Evolutionary conservation across 2,888 invertebrate genomes (phyloP), one percentile per base, ranked within the genome.

Genomic region (Diaphora mendica): DNA sequence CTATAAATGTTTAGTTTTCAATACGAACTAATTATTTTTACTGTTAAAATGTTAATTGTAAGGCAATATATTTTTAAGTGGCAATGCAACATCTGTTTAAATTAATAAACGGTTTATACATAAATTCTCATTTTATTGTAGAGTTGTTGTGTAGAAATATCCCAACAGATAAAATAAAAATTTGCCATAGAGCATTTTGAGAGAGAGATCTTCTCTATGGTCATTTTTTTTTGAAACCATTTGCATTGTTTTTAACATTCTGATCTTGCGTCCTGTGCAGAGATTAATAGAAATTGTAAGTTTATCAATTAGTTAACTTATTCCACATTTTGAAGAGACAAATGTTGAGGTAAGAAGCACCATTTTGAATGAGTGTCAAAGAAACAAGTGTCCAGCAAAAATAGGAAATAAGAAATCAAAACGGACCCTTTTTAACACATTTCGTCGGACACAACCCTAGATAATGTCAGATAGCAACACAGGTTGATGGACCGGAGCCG

Each of bases 51-150:
- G 30, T 80, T 83, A 77, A 73, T 30, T 79, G 48, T 83, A 79
- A 81, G 77, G 74, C 75, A 77, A 74, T 74, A 74, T 75, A 75
- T 76, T 77, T 74, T 80, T 83, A 83, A 83, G 83, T 80, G 78
- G 76, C 76, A 83, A 83, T 81, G 78, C 78, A 79, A 81, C 67
- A 30, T 72, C 62, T 83, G 76, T 83, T 83, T 78, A 79, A 62
- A 74, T 76, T 44, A 82, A 79, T 78, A 76, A 82, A 82, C 73
- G 66, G 76, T 78, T 81, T 76, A 59, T 62, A 70, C 55, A 55
- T 68, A 69, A 13, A 48, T 48, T 73, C 75, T 81, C 72, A 76
- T 80, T 82, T 77, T 73, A 80, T 82, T 82, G 71, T 78, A 73
- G 78, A 73, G 55, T 81, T 75, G 70, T 55, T 62, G 26, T 59